Base-by-base conservation (phyloP, 1,140 invertebrate species). In the Pinna nobilis region DNA sequence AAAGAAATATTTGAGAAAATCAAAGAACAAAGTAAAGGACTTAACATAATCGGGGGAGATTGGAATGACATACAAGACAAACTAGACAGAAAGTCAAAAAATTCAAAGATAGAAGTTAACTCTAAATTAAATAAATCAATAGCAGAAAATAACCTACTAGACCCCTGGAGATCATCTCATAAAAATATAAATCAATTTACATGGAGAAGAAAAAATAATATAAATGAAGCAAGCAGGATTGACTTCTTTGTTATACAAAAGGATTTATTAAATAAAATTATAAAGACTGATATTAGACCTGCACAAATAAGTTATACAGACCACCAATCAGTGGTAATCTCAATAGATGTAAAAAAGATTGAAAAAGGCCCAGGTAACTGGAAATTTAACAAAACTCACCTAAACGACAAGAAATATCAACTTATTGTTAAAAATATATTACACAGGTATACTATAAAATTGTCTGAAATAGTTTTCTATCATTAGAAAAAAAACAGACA, bases 181-280 rank as follows among this genome's bases (percentile, higher is more conserved):
- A n/a, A n/a, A 32, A 25, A 53, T 9, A 25, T 9, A 39, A 23
- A 32, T 39, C 65, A 68, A 41, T 68, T 39, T 57, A 68, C 47
- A n/a, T 67, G 51, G 35, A 9, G 65, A n/a, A 37, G 51, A 68
- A 57, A 68, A 55, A 20, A 39, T 55, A 39, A n/a, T n/a, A n/a
- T 15, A 30, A 33, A 25, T 4, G 11, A 68, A 57, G 65, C 65
- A 25, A 68, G 33, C 33, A 55, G 65, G 41, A 68, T 55, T 23
- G 35, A 68, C 23, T 41, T 25, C 18, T 33, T 68, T 25, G 20
- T 39, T 4, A 32, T 55, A 13, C 13, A 32, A 25, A 28, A 68
- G 3, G 49, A 39, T 25, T 44, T 41, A 20, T 11, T 68, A 28
- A 7, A 2, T 2, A 23, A 3, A 20, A 41, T 55, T 39, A n/a